Evolutionary conservation across 2,113 vertebrate species (phyloP).

Genomic region (Archocentrus centrarchus): DNA sequence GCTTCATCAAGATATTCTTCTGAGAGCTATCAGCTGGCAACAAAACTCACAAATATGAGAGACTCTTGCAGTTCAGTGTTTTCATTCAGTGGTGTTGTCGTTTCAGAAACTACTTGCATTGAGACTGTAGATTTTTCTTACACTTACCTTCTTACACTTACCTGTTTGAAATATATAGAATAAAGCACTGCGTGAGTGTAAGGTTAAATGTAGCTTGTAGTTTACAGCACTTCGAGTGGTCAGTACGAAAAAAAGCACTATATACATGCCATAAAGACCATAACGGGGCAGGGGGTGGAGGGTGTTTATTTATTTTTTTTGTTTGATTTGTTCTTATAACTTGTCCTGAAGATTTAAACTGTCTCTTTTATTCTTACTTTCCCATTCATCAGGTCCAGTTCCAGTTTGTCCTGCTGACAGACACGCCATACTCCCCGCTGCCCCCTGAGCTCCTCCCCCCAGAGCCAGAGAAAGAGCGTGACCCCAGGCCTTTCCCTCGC

Average conservation of each 20-base stretch:
- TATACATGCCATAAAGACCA: background rate
- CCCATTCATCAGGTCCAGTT: conserved; percentile 89
- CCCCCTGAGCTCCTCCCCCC: conserved; percentile 90
- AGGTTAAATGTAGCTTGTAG: background rate
- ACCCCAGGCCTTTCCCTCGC: conserved; percentile 88
- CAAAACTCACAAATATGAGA: background rate
- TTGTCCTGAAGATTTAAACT: conserved; percentile 2
- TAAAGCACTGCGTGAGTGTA: no score
- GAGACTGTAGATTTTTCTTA: background rate
- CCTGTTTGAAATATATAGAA: no score
- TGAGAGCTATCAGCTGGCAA: background rate
- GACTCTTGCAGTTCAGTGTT: background rate
- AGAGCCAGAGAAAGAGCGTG: conserved; percentile 84
- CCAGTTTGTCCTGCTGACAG: conserved; percentile 95
- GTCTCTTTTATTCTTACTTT: background rate
- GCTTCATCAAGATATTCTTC: background rate
- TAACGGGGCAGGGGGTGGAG: conserved; percentile 10
- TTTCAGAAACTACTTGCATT: background rate
- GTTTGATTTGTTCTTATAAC: background rate
- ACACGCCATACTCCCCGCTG: conserved; percentile 94
- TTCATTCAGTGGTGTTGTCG: rapidly evolving
- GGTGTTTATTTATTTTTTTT: background rate
- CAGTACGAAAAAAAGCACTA: background rate
- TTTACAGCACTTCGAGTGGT: background rate
- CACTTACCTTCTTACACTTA: background rate